Base-by-base conservation (phyloP, 2,888 invertebrate species). In the Steromphala cineraria region DNA sequence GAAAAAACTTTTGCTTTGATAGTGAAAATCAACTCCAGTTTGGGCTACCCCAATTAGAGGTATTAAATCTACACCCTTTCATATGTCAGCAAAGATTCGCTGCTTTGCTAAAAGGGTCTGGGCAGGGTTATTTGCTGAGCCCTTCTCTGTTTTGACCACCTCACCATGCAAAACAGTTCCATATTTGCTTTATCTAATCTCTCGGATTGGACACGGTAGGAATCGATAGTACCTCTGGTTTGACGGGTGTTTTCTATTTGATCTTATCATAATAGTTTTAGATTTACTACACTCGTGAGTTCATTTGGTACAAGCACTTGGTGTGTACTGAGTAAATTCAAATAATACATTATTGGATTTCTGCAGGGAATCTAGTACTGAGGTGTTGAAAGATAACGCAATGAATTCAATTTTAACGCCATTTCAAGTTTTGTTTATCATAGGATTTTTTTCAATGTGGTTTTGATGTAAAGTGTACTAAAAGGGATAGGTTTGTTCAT, bases 21-120 rank as follows among this genome's bases (percentile, higher is more conserved):
- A 62, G 62, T 62, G 62, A 62, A 62, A 62, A 62, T 62, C 62
- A 62, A 62, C 62, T 62, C 62, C 62, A 62, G 62, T 62, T 62
- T 62, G 62, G 62, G 28, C 62, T 62, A 62, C 28, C 62, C 62
- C 62, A 62, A 62, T 62, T 62, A 62, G 62, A 62, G 28, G 62
- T 62, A 62, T 62, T 62, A 62, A 62, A 62, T 62, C 62, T 62
- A 62, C 62, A 62, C 62, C 62, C 62, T 62, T 62, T 62, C 62
- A 62, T 28, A 62, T 62, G 62, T 62, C 62, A 62, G 28, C 28
- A 28, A 15, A 62, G 62, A 62, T 62, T 62, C 62, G 62, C 15
- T 62, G 28, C 28, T 62, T 28, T 24, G 1, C 62, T 62, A 62
- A 62, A 62, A 62, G 62, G 62, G 10, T 62, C 28, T 62, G 15